These are phyloP conservation scores for Acleris cristana DNA, from an alignment of 2,888 invertebrate species.

Conservation along the genomic window DNA sequence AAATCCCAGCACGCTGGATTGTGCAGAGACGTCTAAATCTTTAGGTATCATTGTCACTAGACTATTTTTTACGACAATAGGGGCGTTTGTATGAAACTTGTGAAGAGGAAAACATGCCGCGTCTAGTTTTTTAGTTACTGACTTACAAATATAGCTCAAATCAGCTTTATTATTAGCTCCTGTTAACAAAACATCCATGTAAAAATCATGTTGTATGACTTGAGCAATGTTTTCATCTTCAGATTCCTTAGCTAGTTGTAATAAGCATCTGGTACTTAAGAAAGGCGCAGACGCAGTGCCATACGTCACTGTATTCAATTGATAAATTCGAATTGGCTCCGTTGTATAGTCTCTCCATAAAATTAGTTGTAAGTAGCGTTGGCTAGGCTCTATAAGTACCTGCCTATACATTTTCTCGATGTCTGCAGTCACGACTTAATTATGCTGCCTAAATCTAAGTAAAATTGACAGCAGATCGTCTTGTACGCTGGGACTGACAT, in stretches of 20 bases:
- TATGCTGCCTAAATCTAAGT: too few species aligned
- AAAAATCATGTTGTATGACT: constrained; percentile 37
- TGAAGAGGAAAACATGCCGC: constrained; percentile 41
- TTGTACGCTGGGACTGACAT: constrained; percentile 21
- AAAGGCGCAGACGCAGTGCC: too few species aligned
- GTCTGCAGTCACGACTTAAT: constrained; percentile 1
- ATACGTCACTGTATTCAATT: constrained; percentile 47
- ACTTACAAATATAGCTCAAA: constrained; percentile 19
- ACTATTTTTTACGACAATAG: constrained; percentile 27
- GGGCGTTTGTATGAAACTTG: constrained; percentile 42
- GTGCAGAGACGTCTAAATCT: not conserved
- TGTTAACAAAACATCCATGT: constrained; percentile 42
- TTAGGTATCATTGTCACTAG: constrained; percentile 3
- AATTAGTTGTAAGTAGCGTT: constrained; percentile 40
- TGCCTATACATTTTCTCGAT: constrained; percentile 9
- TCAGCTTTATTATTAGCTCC: constrained; percentile 31
- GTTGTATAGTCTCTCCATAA: constrained; percentile 39
- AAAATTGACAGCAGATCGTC: constrained; percentile 5
- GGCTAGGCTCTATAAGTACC: constrained; percentile 24
- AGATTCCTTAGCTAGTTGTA: constrained; percentile 40
- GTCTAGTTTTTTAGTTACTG: constrained; percentile 20
- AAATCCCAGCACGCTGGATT: constrained; percentile 36
- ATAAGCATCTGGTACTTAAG: constrained; percentile 40
- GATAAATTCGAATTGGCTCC: constrained; percentile 34
- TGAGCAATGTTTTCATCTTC: constrained; percentile 28